Evolutionary conservation across 1,140 invertebrate genomes (phyloP).

Genomic region (Nasonia longicornis): DNA sequence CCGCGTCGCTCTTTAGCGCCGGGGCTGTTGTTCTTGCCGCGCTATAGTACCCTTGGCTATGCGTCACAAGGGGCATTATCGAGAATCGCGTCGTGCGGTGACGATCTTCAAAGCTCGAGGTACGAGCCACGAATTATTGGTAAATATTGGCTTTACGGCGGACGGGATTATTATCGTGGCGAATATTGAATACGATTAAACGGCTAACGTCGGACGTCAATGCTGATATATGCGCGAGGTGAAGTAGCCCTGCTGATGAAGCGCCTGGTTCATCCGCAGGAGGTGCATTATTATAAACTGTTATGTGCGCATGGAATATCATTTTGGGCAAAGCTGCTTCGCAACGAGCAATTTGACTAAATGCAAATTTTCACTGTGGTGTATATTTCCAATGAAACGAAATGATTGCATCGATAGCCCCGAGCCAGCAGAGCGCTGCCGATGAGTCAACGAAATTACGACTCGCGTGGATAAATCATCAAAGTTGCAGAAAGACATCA

Average conservation of each 20-base stretch:
- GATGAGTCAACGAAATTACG: slow-evolving; percentile 31
- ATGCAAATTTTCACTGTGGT: background rate
- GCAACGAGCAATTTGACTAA: background rate
- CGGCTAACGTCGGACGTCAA: background rate
- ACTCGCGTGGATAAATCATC: background rate
- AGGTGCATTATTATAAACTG: background rate
- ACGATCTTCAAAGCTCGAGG: background rate
- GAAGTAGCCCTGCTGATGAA: background rate
- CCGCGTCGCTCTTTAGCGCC: slow-evolving; percentile 5
- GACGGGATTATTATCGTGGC: too few relatives aligned
- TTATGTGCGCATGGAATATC: background rate
- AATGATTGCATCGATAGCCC: too few relatives aligned
- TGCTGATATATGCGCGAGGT: background rate
- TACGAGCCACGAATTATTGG: too few relatives aligned
- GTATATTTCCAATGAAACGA: too few relatives aligned
- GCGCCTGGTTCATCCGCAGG: background rate
- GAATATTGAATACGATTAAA: too few relatives aligned
- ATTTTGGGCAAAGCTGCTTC: background rate
- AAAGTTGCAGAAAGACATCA: background rate
- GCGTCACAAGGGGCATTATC: too few relatives aligned
- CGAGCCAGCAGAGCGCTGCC: background rate
- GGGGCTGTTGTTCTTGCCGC: background rate
- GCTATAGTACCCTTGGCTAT: background rate
- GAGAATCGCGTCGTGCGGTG: background rate
- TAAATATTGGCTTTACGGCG: too few relatives aligned